phyloP scores from a whole-genome alignment of 2,797 vertebrate genomes.

The Poecilia velifera region DNA sequence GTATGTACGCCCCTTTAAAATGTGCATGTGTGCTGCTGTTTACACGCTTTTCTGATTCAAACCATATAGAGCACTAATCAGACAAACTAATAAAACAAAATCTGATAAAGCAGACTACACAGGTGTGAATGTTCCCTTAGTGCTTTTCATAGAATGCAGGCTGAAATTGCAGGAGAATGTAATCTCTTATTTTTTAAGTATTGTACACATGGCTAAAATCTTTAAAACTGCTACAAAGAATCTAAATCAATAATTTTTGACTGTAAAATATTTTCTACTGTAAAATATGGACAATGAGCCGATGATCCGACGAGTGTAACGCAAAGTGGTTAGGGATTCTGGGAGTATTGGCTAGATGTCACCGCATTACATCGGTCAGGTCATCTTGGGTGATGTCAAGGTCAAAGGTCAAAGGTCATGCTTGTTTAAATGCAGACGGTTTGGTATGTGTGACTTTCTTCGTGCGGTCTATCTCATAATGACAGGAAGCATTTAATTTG shows the following conservation, averaged over 20 bases:
- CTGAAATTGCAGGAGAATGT: not conserved
- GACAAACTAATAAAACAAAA: too few species aligned
- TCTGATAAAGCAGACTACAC: not conserved
- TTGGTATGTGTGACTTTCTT: not conserved
- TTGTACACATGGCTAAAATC: not conserved
- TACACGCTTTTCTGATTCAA: not conserved
- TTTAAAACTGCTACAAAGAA: not conserved
- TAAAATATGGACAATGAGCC: not conserved
- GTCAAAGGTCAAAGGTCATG: not conserved
- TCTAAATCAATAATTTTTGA: not conserved
- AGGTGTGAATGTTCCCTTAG: too few species aligned
- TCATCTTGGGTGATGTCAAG: not conserved
- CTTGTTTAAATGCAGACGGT: not conserved
- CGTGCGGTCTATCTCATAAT: conserved; percentile 48
- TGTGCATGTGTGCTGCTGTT: not conserved
- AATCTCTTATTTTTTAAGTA: not conserved
- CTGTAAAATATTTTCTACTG: not conserved
- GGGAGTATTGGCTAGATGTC: not conserved
- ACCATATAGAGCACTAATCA: not conserved
- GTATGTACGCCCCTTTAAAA: not conserved
- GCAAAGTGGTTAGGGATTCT: not conserved
- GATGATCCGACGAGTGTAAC: not conserved
- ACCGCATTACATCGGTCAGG: not conserved
- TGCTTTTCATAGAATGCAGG: not conserved
- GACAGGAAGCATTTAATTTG: conserved; percentile 71